These are phyloP conservation scores for Oxyura jamaicensis DNA, from an alignment of 2,113 vertebrate species.

Conservation along the genomic window DNA sequence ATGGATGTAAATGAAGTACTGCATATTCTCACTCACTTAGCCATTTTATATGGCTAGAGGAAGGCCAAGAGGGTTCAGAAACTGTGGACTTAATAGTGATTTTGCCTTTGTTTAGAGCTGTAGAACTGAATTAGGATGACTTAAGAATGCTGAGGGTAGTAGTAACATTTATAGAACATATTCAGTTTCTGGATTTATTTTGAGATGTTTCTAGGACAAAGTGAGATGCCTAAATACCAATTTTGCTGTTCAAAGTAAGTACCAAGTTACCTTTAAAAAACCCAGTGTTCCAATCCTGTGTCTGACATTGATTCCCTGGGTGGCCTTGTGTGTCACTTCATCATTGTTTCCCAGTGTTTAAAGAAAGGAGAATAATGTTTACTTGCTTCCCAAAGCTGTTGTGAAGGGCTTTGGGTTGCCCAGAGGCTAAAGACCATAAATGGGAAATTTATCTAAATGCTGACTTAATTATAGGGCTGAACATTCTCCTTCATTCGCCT, in stretches of 20 bases:
- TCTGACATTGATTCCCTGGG: not conserved
- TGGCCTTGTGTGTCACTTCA: not conserved
- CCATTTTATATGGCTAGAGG: not conserved
- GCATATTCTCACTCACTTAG: not conserved
- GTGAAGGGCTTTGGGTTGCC: not conserved
- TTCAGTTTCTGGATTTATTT: not conserved
- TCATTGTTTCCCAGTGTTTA: not conserved
- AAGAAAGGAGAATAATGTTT: not conserved
- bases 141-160: not conserved
- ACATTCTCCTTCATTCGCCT: not conserved
- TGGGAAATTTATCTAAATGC: not conserved
- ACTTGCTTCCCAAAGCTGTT: constrained; percentile 22
- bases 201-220: not conserved
- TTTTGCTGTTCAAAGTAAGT: not conserved
- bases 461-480: not conserved
- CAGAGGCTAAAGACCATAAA: not conserved
- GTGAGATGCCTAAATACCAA: not conserved
- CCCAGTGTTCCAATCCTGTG: not conserved
- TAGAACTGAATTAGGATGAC: not conserved
- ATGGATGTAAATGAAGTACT: not conserved
- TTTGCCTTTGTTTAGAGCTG: not conserved
- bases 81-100: not conserved
- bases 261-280: not conserved
- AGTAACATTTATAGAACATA: not conserved
- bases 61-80: not conserved